phyloP scores from a whole-genome alignment of 1,140 invertebrate species.

The Drosophila nigrodunni region DNA sequence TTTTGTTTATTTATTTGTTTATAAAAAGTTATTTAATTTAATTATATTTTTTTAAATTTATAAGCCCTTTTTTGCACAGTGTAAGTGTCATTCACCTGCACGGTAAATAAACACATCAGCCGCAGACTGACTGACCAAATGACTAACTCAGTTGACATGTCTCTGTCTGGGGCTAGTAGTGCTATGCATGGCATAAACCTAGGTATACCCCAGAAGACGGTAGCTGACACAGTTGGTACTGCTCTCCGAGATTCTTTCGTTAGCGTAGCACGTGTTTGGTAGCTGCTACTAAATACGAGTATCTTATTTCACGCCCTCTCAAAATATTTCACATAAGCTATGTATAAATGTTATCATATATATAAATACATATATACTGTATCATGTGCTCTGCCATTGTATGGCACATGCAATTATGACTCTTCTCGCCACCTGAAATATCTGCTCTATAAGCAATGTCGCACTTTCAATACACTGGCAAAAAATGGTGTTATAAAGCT shows the following conservation, averaged over 20 bases:
- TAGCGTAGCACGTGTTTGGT: constrained; percentile 30
- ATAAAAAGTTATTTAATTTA: background rate
- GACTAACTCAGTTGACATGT: constrained; percentile 8
- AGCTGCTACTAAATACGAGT: constrained; percentile 3
- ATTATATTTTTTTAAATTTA: background rate
- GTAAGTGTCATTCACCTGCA: constrained; percentile 42
- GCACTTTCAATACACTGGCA: background rate
- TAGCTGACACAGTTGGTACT: background rate
- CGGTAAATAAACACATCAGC: constrained; percentile 22
- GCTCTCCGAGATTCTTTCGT: background rate
- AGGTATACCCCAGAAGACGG: too few species aligned
- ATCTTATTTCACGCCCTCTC: constrained; percentile 3
- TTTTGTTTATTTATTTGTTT: too few species aligned
- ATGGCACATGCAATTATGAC: constrained; percentile 12
- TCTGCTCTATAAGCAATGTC: constrained; percentile 20
- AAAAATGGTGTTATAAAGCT: too few species aligned
- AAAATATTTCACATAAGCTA: background rate
- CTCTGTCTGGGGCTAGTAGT: constrained; percentile 2
- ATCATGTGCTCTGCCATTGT: constrained; percentile 26
- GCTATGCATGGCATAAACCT: background rate
- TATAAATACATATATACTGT: constrained; percentile 5
- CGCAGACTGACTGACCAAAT: constrained; percentile 14
- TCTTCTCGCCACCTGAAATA: constrained; percentile 23
- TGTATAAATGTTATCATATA: background rate
- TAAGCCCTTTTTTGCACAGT: background rate